Evolutionary conservation across 2,888 invertebrate species (phyloP).

Genomic region (Alcis repandata): DNA sequence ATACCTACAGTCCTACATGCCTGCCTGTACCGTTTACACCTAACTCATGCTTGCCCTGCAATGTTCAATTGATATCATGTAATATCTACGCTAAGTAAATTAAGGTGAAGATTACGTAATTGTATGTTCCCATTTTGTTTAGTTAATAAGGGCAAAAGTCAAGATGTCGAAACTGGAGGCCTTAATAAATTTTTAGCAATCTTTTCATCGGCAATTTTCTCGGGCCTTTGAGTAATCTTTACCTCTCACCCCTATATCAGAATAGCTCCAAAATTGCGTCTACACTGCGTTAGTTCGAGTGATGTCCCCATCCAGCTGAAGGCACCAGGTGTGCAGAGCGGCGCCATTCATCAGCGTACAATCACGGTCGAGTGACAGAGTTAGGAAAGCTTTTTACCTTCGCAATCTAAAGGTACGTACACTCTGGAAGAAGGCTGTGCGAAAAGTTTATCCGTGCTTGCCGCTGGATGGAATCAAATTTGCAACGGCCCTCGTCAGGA

Average conservation of each 20-base stretch:
- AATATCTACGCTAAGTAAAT: no score
- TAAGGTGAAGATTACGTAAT: no score
- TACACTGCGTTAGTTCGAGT: slow-evolving; percentile 42
- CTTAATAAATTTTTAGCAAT: neutral
- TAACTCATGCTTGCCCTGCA: no score
- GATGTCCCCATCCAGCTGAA: slow-evolving; percentile 20
- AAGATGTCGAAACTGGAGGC: neutral
- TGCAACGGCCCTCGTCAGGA: no score
- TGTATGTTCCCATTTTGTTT: no score
- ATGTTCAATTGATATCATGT: no score
- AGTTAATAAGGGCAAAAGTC: no score
- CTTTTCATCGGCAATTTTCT: neutral
- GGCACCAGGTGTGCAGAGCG: slow-evolving; percentile 23
- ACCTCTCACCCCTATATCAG: slow-evolving; percentile 17
- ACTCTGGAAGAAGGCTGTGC: no score
- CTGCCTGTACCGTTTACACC: no score
- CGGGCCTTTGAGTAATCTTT: slow-evolving; percentile 6
- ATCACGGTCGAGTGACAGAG: neutral
- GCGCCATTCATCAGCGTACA: slow-evolving; percentile 16
- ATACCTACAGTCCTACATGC: no score
- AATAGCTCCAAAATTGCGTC: slow-evolving; percentile 47
- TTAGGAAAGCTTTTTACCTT: neutral
- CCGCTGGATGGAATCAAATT: no score
- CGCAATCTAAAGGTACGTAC: neutral
- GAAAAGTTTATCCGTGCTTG: no score